Base-by-base conservation (phyloP, 2,113 vertebrate genomes). In the Callipepla squamata region DNA sequence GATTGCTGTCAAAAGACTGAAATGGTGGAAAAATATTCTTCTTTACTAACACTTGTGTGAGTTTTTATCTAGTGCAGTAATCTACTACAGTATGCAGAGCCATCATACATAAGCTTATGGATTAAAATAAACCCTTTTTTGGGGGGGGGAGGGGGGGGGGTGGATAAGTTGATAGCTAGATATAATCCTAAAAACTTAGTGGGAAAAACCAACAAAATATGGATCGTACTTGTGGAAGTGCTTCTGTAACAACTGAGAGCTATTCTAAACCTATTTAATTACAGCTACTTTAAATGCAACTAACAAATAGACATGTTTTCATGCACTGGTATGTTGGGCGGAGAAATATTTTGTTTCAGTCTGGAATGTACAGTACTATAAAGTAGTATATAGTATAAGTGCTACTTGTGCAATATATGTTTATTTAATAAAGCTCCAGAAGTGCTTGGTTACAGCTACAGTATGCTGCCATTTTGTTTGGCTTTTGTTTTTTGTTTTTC, bases 371-470 rank as follows among this genome's bases (percentile, higher is more conserved):
- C 34, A 42, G 9, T 66, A 22, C 36, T 58, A 59, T 32, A 32
- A 32, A 57, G 30, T 32, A 32, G 53, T 32, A 57, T 57, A 32
- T 32, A 7, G 30, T 13, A 70, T 57, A 30, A 16, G 5, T 73
- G 30, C 32, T 57, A 53, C 22, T 68, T 74, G 32, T 53, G 32
- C 47, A 85, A 48, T 63, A 63, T 70, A 47, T n/a, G 28, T 61
- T 87, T 63, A 61, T 87, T 72, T 85, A 89, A 73, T 83, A 59
- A 25, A 87, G 84, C 72, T 90, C 47, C 42, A 73, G 34, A 94
- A 81, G 25, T 61, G 28, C 34, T 25, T 91, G 22, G 6, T 73
- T 92, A 30, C 13, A 57, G 30, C 51, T 88, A n/a, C 42, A 69
- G 9, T 59, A 38, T 53, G 26, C 10, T 77, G 68, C 61, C 20